Percentiles rank a stretch among this genome's conserved stretches.
Conservation (phyloP, 2,888 invertebrate genomes). For the Cryptus viduatorius region DNA sequence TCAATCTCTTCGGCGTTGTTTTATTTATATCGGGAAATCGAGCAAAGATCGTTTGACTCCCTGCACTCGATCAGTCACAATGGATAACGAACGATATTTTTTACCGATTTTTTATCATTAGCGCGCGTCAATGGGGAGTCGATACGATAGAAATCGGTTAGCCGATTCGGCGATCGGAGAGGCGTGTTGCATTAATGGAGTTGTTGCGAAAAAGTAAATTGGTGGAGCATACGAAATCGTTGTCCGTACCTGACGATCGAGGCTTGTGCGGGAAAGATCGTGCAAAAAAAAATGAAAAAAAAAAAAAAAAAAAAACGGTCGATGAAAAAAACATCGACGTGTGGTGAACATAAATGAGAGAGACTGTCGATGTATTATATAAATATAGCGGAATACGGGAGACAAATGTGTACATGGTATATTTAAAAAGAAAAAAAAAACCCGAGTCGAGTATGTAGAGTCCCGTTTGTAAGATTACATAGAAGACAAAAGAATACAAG, state of each 20-base stretch:
- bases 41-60: slow-evolving; percentile 32
- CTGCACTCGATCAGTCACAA: slow-evolving; percentile 22
- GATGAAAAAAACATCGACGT: slow-evolving; percentile 20
- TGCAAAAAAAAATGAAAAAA: not conserved
- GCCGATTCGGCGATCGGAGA: slow-evolving; percentile 11
- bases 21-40: slow-evolving; percentile 8
- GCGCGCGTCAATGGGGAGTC: slow-evolving; percentile 20
- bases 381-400: slow-evolving; percentile 65
- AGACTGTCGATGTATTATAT: slow-evolving; percentile 68
- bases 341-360: slow-evolving; percentile 47
- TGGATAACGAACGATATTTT: not conserved
- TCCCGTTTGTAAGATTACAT: slow-evolving; percentile 6
- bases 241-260: slow-evolving; percentile 3
- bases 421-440: slow-evolving; percentile 54
- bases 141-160: slow-evolving; percentile 14
- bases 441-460: slow-evolving; percentile 28
- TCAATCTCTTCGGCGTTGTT: not conserved
- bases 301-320: slow-evolving; percentile 29
- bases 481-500: slow-evolving; percentile 5
- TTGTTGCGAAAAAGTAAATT: slow-evolving; percentile 6
- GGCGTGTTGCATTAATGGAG: slow-evolving; percentile 55
- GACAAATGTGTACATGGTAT: slow-evolving; percentile 66
- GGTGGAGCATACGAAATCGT: not conserved
- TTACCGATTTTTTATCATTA: slow-evolving; percentile 5
- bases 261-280: slow-evolving; percentile 9